Evolutionary conservation across 23 tunicate genomes (phyloP).

Genomic region (Styela clava): DNA sequence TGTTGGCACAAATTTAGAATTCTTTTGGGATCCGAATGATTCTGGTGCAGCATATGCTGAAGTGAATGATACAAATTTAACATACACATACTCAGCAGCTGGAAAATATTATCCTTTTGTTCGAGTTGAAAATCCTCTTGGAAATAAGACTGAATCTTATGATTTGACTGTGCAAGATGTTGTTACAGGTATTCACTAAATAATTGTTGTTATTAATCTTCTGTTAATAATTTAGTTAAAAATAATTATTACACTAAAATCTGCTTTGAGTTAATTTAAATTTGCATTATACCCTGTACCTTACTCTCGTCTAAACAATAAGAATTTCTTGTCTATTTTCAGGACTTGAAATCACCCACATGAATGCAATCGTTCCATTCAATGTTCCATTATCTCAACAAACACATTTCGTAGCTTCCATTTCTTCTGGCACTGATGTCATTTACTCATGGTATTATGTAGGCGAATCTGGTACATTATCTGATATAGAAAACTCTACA

Average conservation of each 20-base stretch:
- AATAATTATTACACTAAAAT: too few relatives aligned
- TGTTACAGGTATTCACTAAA: conserved; percentile 36
- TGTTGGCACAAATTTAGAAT: conserved; percentile 5
- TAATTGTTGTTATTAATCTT: not conserved
- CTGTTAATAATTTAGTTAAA: too few relatives aligned
- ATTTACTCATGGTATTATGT: conserved; percentile 53
- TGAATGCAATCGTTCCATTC: conserved; percentile 43
- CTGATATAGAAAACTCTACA: conserved; percentile 27
- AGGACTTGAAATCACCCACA: conserved; percentile 49
- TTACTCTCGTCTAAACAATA: too few relatives aligned
- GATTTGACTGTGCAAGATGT: conserved; percentile 33
- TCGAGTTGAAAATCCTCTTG: conserved; percentile 13
- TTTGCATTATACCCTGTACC: too few relatives aligned
- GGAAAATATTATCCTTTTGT: conserved; percentile 22
- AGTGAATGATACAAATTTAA: not conserved
- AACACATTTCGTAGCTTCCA: conserved; percentile 40
- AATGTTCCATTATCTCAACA: conserved; percentile 37
- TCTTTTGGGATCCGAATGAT: conserved; percentile 21
- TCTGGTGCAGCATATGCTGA: not conserved
- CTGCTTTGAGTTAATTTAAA: too few relatives aligned
- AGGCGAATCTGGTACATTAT: conserved; percentile 10
- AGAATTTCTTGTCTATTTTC: not conserved
- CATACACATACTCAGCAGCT: conserved; percentile 4
- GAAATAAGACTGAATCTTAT: conserved; percentile 13
- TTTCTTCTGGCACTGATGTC: conserved; percentile 53